Conservation (phyloP, 2,888 invertebrate genomes). For the Sphinx pinastri region DNA sequence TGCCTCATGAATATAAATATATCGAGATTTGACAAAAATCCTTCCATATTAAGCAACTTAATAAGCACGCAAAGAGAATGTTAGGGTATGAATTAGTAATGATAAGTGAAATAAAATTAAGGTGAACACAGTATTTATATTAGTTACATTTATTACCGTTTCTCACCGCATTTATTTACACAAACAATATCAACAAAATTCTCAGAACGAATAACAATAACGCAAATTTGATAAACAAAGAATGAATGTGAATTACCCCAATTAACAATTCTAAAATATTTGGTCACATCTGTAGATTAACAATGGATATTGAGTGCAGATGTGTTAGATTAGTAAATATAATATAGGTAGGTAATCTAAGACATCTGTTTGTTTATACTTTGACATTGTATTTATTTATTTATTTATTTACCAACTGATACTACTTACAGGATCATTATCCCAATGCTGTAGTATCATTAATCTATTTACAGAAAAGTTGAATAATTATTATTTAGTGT, state of each 20-base stretch:
- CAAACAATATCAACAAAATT: slow-evolving; percentile 1
- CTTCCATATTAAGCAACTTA: not conserved
- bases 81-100: not conserved
- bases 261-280: not conserved
- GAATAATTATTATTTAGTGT: too few species aligned
- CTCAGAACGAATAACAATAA: not conserved
- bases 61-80: not conserved
- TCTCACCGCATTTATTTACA: not conserved
- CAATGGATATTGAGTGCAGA: too few species aligned
- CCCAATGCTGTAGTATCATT: too few species aligned
- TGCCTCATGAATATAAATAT: slow-evolving; percentile 6
- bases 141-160: not conserved
- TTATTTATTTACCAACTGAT: too few species aligned
- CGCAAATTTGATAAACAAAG: not conserved
- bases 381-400: too few species aligned
- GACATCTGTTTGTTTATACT: too few species aligned
- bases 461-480: too few species aligned
- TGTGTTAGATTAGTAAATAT: too few species aligned
- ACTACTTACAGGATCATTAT: too few species aligned
- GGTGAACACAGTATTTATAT: too few species aligned
- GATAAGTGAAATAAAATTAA: not conserved
- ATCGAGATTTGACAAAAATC: not conserved
- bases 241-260: not conserved
- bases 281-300: too few species aligned
- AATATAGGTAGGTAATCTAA: too few species aligned